These are phyloP conservation scores for Enhydra lutris DNA, from an alignment of 2,113 vertebrate genomes.

Conservation along the genomic window DNA sequence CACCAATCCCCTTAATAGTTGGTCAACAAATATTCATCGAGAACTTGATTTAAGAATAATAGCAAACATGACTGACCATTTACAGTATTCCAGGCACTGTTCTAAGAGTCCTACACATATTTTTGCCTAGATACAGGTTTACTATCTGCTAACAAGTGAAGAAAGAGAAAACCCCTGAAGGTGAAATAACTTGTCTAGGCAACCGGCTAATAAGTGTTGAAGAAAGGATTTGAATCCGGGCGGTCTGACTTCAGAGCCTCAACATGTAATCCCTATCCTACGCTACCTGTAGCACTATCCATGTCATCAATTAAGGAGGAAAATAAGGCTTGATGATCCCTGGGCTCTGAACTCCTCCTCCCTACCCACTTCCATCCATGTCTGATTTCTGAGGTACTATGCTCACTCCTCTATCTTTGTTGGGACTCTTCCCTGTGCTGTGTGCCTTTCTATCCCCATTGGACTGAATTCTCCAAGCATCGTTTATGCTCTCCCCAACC, in stretches of 20 bases:
- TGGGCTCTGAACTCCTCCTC: not conserved
- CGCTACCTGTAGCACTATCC: not conserved
- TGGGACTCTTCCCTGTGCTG: not conserved
- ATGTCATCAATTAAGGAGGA: not conserved
- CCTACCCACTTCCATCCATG: not conserved
- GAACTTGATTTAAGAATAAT: not conserved
- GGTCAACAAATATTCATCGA: not conserved
- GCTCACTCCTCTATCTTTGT: not conserved
- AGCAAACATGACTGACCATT: not conserved
- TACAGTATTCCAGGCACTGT: not conserved
- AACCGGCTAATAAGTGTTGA: not conserved
- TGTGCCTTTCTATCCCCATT: not conserved
- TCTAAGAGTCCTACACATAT: not conserved
- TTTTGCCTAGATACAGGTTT: not conserved
- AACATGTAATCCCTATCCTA: not conserved
- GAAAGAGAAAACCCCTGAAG: not conserved
- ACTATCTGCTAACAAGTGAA: not conserved
- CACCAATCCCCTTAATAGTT: not conserved
- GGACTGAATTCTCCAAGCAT: not conserved
- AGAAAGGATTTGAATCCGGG: not conserved
- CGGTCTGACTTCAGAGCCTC: not conserved
- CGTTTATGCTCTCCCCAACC: not conserved
- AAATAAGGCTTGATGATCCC: not conserved
- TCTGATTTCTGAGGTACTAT: not conserved
- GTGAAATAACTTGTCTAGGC: not conserved